Conservation (phyloP, 2,797 vertebrate genomes). For the Adrianichthys oophorus region DNA sequence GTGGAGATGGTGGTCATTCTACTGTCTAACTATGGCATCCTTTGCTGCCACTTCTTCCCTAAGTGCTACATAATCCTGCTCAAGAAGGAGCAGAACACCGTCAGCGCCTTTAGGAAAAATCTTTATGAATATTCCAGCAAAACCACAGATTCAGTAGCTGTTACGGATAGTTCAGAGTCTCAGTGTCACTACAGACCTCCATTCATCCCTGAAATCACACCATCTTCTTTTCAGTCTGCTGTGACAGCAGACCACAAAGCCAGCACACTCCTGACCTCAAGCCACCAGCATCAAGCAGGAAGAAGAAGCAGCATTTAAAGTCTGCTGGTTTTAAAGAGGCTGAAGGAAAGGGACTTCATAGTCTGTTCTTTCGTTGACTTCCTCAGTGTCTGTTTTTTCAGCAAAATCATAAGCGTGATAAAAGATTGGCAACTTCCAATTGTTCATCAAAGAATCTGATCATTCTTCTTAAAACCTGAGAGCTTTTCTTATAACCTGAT, state of each 20-base stretch:
- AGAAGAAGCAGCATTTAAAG: too few relatives aligned
- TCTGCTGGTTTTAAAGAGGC: too few relatives aligned
- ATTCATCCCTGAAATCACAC: not conserved
- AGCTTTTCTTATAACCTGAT: too few relatives aligned
- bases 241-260: not conserved
- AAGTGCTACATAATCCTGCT: slow-evolving; percentile 90
- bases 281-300: too few relatives aligned
- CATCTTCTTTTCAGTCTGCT: not conserved
- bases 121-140: slow-evolving; percentile 80
- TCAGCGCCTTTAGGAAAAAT: slow-evolving; percentile 82
- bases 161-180: not conserved
- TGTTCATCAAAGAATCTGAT: too few relatives aligned
- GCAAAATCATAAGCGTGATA: too few relatives aligned
- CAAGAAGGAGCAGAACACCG: slow-evolving; percentile 86
- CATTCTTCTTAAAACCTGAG: too few relatives aligned
- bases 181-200: slow-evolving; percentile 1
- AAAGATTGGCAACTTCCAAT: too few relatives aligned
- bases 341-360: too few relatives aligned
- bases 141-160: slow-evolving; percentile 1
- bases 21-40: slow-evolving; percentile 88
- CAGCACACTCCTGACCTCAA: too few relatives aligned
- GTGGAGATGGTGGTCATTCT: slow-evolving; percentile 90
- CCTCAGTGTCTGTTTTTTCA: too few relatives aligned
- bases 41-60: slow-evolving; percentile 88
- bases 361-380: too few relatives aligned